Evolutionary conservation across 1,140 invertebrate genomes (phyloP).

Genomic region (Phenacoccus solenopsis): DNA sequence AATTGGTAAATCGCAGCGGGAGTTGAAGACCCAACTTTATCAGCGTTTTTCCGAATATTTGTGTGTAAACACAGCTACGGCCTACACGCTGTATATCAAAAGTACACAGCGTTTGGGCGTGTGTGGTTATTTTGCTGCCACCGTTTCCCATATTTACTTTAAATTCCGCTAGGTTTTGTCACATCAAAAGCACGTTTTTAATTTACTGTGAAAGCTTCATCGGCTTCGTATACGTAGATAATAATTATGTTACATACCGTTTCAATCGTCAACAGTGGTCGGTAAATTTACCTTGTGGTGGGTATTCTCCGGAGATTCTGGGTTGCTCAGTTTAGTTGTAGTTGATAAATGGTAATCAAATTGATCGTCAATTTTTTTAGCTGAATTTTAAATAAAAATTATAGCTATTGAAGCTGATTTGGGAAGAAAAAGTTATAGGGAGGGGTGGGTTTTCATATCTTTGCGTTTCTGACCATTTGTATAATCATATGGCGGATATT

Average conservation of each 20-base stretch:
- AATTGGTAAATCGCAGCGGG: slow-evolving; percentile 15
- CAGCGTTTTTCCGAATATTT: neutral
- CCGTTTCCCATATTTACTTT: slow-evolving; percentile 5
- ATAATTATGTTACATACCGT: neutral
- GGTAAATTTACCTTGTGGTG: no score
- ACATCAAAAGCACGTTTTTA: slow-evolving; percentile 11
- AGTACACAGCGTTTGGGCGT: neutral
- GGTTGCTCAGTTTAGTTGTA: no score
- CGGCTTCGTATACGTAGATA: neutral
- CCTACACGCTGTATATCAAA: neutral
- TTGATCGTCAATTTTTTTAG: no score
- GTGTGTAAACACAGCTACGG: slow-evolving; percentile 4
- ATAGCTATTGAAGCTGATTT: no score
- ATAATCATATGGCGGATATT: no score
- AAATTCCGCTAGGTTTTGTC: slow-evolving; percentile 1
- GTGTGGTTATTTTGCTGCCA: neutral
- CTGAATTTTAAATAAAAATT: no score
- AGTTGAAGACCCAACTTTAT: neutral
- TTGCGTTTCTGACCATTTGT: no score
- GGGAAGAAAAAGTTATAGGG: no score
- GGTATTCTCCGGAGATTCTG: no score
- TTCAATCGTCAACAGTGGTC: neutral
- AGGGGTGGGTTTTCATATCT: no score
- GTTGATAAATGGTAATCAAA: neutral
- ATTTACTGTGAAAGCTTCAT: neutral